A percentile compares a stretch with the other conserved stretches of the same genome.
Conservation (phyloP, 23 tunicate species). For the Phallusia fumigata region DNA sequence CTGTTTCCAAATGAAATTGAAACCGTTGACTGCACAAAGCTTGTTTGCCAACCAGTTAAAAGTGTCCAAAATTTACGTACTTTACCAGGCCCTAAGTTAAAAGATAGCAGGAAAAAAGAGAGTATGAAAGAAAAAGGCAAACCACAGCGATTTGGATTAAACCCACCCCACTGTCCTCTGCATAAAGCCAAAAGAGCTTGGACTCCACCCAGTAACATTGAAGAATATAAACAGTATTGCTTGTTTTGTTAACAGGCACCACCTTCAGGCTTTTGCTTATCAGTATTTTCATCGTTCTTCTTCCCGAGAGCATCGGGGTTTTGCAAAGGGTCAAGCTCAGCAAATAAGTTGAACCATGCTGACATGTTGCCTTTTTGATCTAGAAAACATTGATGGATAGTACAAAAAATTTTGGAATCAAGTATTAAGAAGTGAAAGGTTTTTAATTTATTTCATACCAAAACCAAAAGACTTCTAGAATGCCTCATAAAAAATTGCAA, state of each 20-base stretch:
- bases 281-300: conserved; percentile 24
- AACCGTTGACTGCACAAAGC: too few species aligned
- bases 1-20: too few species aligned
- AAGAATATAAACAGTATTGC: not conserved
- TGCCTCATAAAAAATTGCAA: too few species aligned
- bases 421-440: too few species aligned
- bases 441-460: too few species aligned
- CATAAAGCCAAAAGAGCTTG: not conserved
- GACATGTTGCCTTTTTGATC: conserved; percentile 56
- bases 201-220: not conserved
- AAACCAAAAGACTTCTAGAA: too few species aligned
- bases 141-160: not conserved
- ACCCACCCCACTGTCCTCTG: not conserved
- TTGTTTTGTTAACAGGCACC: not conserved
- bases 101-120: not conserved
- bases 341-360: conserved; percentile 89
- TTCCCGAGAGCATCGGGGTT: conserved; percentile 91
- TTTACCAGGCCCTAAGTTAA: too few species aligned
- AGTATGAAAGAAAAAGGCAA: not conserved
- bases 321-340: conserved; percentile 95
- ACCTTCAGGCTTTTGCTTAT: not conserved
- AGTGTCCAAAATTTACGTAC: too few species aligned
- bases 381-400: too few species aligned
- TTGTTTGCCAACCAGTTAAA: too few species aligned
- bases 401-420: too few species aligned